phyloP scores from a whole-genome alignment of 1,140 invertebrate genomes.

The Macrostomum lignano region DNA sequence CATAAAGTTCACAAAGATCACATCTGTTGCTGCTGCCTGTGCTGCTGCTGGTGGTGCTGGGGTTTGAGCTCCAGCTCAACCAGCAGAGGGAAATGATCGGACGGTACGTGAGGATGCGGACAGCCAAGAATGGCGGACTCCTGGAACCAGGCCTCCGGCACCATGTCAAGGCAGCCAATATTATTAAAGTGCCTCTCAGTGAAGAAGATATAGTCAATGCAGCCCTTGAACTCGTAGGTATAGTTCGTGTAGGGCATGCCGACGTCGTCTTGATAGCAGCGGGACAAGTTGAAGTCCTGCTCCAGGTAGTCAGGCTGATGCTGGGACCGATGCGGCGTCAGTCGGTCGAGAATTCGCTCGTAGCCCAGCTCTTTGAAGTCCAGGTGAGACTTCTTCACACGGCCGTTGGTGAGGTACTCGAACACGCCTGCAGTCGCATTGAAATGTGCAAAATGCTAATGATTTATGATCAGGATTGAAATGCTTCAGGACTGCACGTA shows the following conservation, averaged over 20 bases:
- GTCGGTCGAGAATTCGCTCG: constrained; percentile 36
- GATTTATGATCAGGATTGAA: too few species aligned
- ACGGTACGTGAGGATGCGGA: constrained; percentile 88
- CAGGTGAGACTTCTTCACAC: constrained; percentile 56
- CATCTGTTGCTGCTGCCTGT: too few species aligned
- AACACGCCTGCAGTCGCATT: too few species aligned
- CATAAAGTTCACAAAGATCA: too few species aligned
- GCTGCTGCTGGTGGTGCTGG: too few species aligned
- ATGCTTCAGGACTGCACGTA: too few species aligned
- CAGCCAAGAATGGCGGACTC: constrained; percentile 63
- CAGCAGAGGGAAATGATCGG: constrained; percentile 81
- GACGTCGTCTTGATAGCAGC: constrained; percentile 57
- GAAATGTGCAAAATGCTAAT: too few species aligned
- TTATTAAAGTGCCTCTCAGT: constrained; percentile 72
- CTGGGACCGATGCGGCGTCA: too few species aligned
- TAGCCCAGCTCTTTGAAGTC: constrained; percentile 89
- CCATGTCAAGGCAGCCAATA: constrained; percentile 60
- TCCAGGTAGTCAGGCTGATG: too few species aligned
- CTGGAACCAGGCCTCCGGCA: constrained; percentile 70
- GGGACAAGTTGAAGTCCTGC: too few species aligned
- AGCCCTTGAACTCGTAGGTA: constrained; percentile 97
- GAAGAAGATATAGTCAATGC: constrained; percentile 98
- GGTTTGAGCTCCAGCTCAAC: constrained; percentile 82
- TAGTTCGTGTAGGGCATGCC: constrained; percentile 77
- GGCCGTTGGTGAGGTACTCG: constrained; percentile 63